A percentile compares a stretch with the other conserved stretches of the same genome.
phyloP scores from a whole-genome alignment of 2,113 vertebrate species.

The Bostrychus sinensis region DNA sequence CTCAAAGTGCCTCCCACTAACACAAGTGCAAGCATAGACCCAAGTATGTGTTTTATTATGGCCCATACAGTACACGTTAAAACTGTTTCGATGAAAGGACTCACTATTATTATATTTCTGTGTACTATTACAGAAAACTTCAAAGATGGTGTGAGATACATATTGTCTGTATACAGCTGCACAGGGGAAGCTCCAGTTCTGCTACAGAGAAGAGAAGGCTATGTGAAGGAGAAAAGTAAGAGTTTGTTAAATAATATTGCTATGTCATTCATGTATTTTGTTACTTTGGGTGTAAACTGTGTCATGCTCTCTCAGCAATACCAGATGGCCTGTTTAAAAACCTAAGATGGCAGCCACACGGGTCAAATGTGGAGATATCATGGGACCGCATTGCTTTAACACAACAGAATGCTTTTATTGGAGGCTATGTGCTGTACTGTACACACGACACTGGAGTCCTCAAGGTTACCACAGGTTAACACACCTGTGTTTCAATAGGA shows the following conservation, averaged over 20 bases:
- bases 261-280: background rate
- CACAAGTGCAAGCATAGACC: conserved; percentile 31
- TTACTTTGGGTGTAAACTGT: background rate
- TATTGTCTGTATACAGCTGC: conserved; percentile 68
- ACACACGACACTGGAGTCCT: rapidly evolving
- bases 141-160: conserved; percentile 54
- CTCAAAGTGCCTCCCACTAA: conserved; percentile 44
- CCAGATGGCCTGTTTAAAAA: conserved; percentile 2
- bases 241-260: background rate
- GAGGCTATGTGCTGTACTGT: conserved; percentile 53
- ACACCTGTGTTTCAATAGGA: no score
- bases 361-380: conserved; percentile 32
- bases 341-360: background rate
- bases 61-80: no score
- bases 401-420: conserved; percentile 59
- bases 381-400: conserved; percentile 52
- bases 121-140: conserved; percentile 47
- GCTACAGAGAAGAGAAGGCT: conserved; percentile 61
- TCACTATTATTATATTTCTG: background rate
- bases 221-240: conserved; percentile 64
- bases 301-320: conserved; percentile 28
- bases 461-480: conserved; percentile 50
- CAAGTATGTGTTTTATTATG: conserved; percentile 42
- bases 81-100: no score
- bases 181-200: conserved; percentile 45